Percentiles rank a stretch among this genome's conserved stretches.
Evolutionary conservation across 2,113 vertebrate species (phyloP).

Genomic region (Cnemophilus loriae): DNA sequence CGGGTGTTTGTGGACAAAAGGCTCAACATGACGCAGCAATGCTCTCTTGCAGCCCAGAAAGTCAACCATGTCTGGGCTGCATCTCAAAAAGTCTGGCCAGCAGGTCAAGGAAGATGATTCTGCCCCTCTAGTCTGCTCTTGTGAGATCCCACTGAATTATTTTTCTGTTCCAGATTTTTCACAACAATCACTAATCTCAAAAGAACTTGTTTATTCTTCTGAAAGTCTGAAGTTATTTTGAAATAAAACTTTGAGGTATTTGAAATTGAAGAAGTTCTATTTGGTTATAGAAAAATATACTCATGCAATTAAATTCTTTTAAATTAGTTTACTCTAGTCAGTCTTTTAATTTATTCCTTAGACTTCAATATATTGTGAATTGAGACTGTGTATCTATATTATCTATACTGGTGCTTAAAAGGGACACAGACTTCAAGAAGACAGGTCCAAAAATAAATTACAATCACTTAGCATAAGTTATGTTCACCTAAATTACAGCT

Average conservation of each 20-base stretch:
- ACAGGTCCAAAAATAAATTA: neutral
- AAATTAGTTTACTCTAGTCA: neutral
- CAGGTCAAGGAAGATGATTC: neutral
- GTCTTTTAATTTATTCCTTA: neutral
- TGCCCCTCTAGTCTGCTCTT: neutral
- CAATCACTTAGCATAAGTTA: neutral
- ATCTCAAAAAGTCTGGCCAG: neutral
- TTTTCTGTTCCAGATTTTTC: neutral
- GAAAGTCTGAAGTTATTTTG: neutral
- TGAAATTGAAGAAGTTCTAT: neutral
- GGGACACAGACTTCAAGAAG: neutral
- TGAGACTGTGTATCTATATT: neutral
- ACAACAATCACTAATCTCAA: neutral
- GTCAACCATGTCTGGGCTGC: neutral
- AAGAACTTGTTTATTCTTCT: neutral
- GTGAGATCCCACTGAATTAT: neutral
- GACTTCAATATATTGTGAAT: neutral
- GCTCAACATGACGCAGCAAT: neutral
- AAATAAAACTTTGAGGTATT: neutral
- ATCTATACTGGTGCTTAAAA: neutral
- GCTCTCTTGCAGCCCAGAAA: neutral
- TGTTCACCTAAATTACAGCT: neutral
- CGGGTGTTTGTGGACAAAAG: neutral
- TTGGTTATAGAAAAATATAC: neutral
- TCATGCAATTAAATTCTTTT: neutral